Percentiles rank a stretch among this genome's conserved stretches.
phyloP scores from a whole-genome alignment of 2,888 invertebrate species.

The Phanerotoma sp. region DNA sequence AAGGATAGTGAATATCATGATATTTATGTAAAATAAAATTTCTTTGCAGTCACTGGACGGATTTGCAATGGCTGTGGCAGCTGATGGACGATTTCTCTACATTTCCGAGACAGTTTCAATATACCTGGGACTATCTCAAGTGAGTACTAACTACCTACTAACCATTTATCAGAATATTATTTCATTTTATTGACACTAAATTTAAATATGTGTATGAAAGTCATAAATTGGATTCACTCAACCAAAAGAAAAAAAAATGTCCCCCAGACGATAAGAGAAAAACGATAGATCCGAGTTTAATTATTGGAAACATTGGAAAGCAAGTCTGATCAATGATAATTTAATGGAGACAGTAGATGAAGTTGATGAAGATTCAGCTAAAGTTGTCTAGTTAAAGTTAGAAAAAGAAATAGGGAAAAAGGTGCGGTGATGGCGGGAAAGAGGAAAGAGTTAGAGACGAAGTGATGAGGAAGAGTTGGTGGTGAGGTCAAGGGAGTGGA shows the following conservation, averaged over 20 bases:
- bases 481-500: constrained; percentile 33
- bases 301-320: too few species aligned
- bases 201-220: too few species aligned
- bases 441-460: constrained; percentile 15
- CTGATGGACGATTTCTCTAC: constrained; percentile 97
- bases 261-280: too few species aligned
- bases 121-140: constrained; percentile 99
- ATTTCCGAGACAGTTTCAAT: constrained; percentile 99
- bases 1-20: too few species aligned
- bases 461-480: constrained; percentile 17
- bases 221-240: too few species aligned
- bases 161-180: too few species aligned
- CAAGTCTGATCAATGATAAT: too few species aligned
- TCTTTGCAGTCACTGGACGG: constrained; percentile 92
- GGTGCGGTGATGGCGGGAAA: constrained; percentile 22
- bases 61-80: constrained; percentile 93
- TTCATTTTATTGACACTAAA: too few species aligned
- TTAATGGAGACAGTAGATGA: too few species aligned
- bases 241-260: too few species aligned
- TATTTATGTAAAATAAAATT: constrained; percentile 37
- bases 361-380: too few species aligned
- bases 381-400: constrained; percentile 25
- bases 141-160: constrained; percentile 65
- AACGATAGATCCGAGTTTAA: too few species aligned
- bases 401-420: constrained; percentile 28